Evolutionary conservation across 2,888 invertebrate genomes (phyloP), one percentile per base, ranked within the genome.

Genomic region (Zaprionus bogoriensis): DNA sequence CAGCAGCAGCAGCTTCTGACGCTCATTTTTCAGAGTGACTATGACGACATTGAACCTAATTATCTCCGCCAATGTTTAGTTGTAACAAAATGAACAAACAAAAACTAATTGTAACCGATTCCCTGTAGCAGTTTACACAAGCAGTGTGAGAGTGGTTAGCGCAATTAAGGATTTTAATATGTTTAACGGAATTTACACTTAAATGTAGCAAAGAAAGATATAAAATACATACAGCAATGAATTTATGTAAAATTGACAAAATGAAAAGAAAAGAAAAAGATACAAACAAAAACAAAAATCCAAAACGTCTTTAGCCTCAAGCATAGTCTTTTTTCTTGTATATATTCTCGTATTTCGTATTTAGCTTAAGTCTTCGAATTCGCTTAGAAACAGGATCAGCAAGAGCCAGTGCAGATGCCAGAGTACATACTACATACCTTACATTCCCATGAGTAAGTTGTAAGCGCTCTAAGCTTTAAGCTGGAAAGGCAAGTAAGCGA

Each of bases 181-280:
- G 62, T 74, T 75, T 64, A 77, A 58, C 64, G 27, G 67, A 77
- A 77, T 68, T 71, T 76, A 81, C 82, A 81, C 60, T 68, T 63
- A 60, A 60, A 65, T 80, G 74, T 81, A 84, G 80, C 64, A 82
- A 85, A 81, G 69, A 85, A 79, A 82, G 65, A 84, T 75, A 53
- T 62, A 73, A 76, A 73, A 66, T 39, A 74, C 60, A 63, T 66
- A 66, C 51, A 73, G 62, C 52, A 57, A 75, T 53, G 59, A 63
- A 74, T 64, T 70, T 44, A 75, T 78, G 76, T 73, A 76, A 70
- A 77, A 66, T 73, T 69, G 77, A 77, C 54, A 38, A 59, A 42
- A 58, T 38, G 7, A 57, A 57, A 64, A 44, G 42, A 55, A 54
- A 30, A 42, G 53, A 30, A 42, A 44, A 45, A 10, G 25, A 32